Conservation (phyloP, 1,140 invertebrate genomes). For the Rhyacophila brunnea region DNA sequence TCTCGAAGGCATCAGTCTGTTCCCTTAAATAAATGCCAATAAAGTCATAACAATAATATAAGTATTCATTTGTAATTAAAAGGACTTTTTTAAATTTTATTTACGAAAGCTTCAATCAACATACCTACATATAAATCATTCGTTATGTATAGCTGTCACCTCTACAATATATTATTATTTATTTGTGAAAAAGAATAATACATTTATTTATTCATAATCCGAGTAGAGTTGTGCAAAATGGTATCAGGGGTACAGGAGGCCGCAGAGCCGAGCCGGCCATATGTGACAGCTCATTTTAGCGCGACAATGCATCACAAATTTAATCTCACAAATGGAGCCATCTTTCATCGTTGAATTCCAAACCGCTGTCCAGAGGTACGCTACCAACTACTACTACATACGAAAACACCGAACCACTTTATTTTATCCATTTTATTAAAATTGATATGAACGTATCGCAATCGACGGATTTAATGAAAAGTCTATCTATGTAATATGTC, state of each 20-base stretch:
- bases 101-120: too few relatives aligned
- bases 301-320: constrained; percentile 55
- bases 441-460: constrained; percentile 6
- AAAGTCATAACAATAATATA: too few relatives aligned
- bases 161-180: too few relatives aligned
- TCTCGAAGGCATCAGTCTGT: too few relatives aligned
- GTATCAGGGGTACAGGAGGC: not conserved
- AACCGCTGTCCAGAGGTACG: constrained; percentile 6
- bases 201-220: not conserved
- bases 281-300: constrained; percentile 56
- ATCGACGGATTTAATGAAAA: not conserved
- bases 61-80: too few relatives aligned
- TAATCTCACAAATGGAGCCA: constrained; percentile 54
- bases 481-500: too few relatives aligned
- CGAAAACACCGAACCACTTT: constrained; percentile 4
- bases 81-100: too few relatives aligned
- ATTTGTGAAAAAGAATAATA: too few relatives aligned
- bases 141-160: too few relatives aligned
- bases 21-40: too few relatives aligned
- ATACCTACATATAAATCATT: too few relatives aligned
- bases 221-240: not conserved
- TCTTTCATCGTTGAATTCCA: constrained; percentile 15
- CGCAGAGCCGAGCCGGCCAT: constrained; percentile 42
- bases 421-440: constrained; percentile 23
- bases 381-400: constrained; percentile 4